Percentiles rank a stretch among this genome's conserved stretches.
phyloP scores from a whole-genome alignment of 2,888 invertebrate genomes.

The Pristionchus entomophagus region DNA sequence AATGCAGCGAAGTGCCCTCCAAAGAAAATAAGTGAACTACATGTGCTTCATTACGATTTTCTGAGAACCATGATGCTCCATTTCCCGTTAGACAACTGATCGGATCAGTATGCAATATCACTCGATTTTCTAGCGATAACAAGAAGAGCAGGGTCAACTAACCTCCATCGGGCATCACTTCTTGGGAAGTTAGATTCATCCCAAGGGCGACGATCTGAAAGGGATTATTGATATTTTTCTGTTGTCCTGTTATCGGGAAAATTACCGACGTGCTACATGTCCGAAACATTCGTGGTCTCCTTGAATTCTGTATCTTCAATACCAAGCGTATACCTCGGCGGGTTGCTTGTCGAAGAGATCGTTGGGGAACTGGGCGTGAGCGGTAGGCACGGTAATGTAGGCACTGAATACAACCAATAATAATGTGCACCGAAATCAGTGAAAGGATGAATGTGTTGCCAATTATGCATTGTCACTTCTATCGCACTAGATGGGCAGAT shows the following conservation, averaged over 20 bases:
- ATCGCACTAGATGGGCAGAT: too few relatives aligned
- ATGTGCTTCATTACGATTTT: background rate
- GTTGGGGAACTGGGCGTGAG: constrained; percentile 84
- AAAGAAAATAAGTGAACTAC: background rate
- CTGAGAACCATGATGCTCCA: background rate
- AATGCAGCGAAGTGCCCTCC: constrained; percentile 87
- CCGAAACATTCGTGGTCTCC: too few relatives aligned
- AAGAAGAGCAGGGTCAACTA: background rate
- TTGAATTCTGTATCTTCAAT: background rate
- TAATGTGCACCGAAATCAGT: too few relatives aligned
- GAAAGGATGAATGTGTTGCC: too few relatives aligned
- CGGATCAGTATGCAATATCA: background rate
- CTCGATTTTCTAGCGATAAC: too few relatives aligned
- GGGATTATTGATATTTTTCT: too few relatives aligned
- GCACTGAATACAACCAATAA: constrained; percentile 50
- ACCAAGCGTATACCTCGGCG: constrained; percentile 75
- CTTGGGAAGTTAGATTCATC: constrained; percentile 67
- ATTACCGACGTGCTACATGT: background rate
- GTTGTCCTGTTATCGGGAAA: background rate
- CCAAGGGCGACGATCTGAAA: background rate
- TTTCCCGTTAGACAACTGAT: too few relatives aligned
- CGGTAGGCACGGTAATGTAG: constrained; percentile 82
- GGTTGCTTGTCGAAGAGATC: constrained; percentile 83
- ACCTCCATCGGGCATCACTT: constrained; percentile 78
- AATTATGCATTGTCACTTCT: too few relatives aligned